phyloP scores from a whole-genome alignment of 1,140 invertebrate species.

The Macrobrachium rosenbergii region DNA sequence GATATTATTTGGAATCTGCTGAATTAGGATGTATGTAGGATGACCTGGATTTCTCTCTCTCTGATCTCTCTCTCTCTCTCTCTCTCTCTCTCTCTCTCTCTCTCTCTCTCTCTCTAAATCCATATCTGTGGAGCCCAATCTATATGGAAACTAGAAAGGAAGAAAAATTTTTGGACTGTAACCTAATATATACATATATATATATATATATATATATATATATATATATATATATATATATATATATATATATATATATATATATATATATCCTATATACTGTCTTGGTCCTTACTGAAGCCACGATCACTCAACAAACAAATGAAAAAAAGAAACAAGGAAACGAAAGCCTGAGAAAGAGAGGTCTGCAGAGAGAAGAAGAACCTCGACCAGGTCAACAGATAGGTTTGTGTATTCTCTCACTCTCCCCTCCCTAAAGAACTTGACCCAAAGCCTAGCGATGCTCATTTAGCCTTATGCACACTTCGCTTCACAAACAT shows the following conservation, averaged over 20 bases:
- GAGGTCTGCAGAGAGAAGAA: background rate
- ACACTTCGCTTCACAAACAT: conserved; percentile 63
- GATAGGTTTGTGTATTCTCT: conserved; percentile 32
- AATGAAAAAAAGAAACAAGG: background rate
- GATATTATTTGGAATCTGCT: too few species aligned
- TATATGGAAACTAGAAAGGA: too few species aligned
- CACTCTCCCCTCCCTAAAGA: conserved; percentile 21
- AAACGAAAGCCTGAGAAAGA: background rate
- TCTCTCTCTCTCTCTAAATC: too few species aligned
- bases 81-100: too few species aligned
- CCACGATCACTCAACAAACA: background rate
- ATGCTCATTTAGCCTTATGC: conserved; percentile 52
- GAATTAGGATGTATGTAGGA: too few species aligned
- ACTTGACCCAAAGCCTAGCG: conserved; percentile 45
- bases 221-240: conserved; percentile 7
- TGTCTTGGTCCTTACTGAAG: too few species aligned
- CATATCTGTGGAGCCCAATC: too few species aligned
- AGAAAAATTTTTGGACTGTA: too few species aligned
- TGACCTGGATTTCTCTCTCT: too few species aligned
- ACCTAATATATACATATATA: too few species aligned
- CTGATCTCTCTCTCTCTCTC: too few species aligned
- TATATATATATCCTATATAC: conserved; percentile 5
- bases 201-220: background rate
- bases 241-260: conserved; percentile 4
- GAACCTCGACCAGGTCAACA: background rate